These are phyloP conservation scores for Zapornia atra DNA, from an alignment of 2,113 vertebrate genomes.

Conservation along the genomic window DNA sequence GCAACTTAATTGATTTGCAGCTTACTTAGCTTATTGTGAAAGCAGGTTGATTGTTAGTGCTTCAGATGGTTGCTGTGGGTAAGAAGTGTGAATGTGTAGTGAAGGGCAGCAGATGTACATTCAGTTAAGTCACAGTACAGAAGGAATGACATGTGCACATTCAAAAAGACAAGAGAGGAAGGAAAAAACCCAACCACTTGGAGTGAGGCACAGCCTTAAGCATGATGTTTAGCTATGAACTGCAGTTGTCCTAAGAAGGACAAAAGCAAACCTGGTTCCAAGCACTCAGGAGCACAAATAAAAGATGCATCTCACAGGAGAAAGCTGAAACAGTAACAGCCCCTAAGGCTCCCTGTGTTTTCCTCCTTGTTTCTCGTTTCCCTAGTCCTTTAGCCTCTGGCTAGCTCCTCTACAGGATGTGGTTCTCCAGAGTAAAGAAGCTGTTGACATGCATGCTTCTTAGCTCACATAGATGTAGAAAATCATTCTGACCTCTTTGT, in stretches of 20 bases:
- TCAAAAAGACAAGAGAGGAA: background rate
- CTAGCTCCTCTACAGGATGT: background rate
- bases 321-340: background rate
- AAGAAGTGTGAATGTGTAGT: background rate
- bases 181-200: background rate
- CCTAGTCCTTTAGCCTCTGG: background rate
- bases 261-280: background rate
- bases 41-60: background rate
- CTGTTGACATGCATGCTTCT: background rate
- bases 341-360: background rate
- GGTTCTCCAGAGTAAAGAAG: background rate
- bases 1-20: background rate
- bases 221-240: background rate
- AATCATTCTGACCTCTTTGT: background rate
- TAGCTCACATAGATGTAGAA: background rate
- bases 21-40: background rate
- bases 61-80: background rate
- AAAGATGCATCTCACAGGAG: background rate
- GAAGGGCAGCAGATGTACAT: background rate
- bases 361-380: background rate
- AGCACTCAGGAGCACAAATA: background rate
- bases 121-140: background rate
- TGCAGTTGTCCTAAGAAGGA: background rate
- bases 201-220: background rate
- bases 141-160: background rate